These are phyloP conservation scores for Porites cylindrica DNA, from an alignment of 92 coral and sea anemone species.

Conservation along the genomic window DNA sequence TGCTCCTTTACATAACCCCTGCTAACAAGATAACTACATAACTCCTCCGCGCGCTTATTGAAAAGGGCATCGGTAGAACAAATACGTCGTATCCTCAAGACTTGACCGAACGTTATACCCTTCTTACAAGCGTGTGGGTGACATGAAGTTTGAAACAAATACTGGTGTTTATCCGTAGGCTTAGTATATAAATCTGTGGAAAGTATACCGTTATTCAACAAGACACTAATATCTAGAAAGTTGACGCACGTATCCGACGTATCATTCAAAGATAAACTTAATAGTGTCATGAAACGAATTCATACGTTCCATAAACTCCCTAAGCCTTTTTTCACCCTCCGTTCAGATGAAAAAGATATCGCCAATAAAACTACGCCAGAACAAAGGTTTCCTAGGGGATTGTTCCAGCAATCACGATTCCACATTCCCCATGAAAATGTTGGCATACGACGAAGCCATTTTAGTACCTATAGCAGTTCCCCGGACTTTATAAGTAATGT, in stretches of 20 bases:
- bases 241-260: not conserved
- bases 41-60: not conserved
- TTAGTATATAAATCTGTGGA: conserved; percentile 34
- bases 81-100: not conserved
- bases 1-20: not conserved
- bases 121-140: conserved; percentile 18
- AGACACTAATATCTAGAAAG: not conserved
- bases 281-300: not conserved
- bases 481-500: not conserved
- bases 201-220: too few relatives aligned
- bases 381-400: not conserved
- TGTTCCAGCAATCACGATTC: not conserved
- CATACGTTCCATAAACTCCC: not conserved
- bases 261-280: not conserved
- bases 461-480: not conserved
- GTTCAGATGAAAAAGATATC: too few relatives aligned
- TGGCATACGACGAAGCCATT: not conserved
- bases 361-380: not conserved
- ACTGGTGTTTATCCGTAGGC: conserved; percentile 42
- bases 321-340: too few relatives aligned
- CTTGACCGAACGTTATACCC: not conserved
- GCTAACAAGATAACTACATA: not conserved
- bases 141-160: conserved; percentile 6
- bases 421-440: not conserved
- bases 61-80: not conserved